Evolutionary conservation across 2,888 invertebrate species (phyloP), one percentile per base, ranked within the genome.

Genomic region (Cordilura impudica): DNA sequence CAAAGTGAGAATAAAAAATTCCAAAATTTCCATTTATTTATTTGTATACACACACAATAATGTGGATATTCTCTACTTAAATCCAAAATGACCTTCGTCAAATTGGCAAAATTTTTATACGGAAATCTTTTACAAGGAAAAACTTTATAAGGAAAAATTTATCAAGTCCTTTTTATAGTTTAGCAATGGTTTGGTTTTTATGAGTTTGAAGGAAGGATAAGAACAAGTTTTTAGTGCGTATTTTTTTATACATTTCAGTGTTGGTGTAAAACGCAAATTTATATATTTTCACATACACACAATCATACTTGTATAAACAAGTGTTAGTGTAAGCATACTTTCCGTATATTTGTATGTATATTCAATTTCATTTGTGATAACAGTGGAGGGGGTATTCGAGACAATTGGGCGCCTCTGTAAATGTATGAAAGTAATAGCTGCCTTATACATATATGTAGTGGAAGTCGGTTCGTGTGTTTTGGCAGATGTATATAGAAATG

Each of bases 371-470:
- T 26, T 53, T 60, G 29, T 26, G 51, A 16, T 60, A 75, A 56
- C 69, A 70, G 74, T 79, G 61, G 75, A 63, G 60, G 79, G 79
- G 79, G 79, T 75, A 63, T 63, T 63, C 31, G 71, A 79, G 79
- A 79, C 79, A 75, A 58, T 67, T 19, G 45, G 79, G 75, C 66
- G 79, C 75, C 79, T 26, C 63, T 45, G 67, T 69, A 58, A 72
- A 67, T 63, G 67, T 47, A 49, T 21, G 49, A 51, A 72, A 58
- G 51, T 63, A 72, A 75, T 45, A 53, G 71, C 58, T 72, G 72
- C 75, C 75, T 75, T 47, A 31, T 61, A 61, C 35, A 61, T 39
- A 69, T 61, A 77, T 39, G 47, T 31, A 60, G 49, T 58, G n/a
- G 5, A 23, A 47, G 29, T 58, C 21, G 6, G 56, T 35, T 47